These are phyloP conservation scores for Harpagus bidentatus DNA, from an alignment of 2,113 vertebrate species.

Conservation along the genomic window DNA sequence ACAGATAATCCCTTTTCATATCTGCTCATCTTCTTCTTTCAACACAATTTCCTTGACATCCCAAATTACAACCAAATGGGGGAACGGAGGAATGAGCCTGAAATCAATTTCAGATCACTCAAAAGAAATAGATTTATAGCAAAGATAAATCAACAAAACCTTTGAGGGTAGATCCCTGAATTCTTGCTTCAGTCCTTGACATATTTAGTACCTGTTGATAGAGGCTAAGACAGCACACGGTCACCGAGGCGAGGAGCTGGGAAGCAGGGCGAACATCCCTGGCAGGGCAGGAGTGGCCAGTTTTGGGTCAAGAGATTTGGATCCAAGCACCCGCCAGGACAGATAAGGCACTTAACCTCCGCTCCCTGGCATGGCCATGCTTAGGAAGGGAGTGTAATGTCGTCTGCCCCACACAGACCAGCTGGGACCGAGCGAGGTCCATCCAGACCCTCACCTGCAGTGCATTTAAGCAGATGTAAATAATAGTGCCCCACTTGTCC, in stretches of 20 bases:
- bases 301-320: neutral
- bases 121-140: conserved; percentile 14
- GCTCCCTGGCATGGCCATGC: fast-evolving
- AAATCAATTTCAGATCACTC: conserved; percentile 35
- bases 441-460: fast-evolving
- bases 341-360: neutral
- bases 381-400: neutral
- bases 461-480: neutral
- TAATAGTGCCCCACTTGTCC: neutral
- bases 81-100: neutral
- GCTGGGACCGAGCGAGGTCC: fast-evolving
- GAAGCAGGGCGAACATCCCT: neutral
- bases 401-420: fast-evolving
- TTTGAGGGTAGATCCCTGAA: conserved; percentile 28
- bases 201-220: neutral
- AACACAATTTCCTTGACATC: conserved; percentile 38
- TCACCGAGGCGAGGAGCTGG: neutral
- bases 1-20: conserved; percentile 20
- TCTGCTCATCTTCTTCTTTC: conserved; percentile 29
- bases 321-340: fast-evolving
- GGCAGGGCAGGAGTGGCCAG: neutral
- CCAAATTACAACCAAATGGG: conserved; percentile 57
- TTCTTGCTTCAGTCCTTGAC: neutral
- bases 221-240: neutral
- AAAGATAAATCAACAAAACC: conserved; percentile 20